phyloP scores from a whole-genome alignment of 2,113 vertebrate genomes.

The Columba livia region DNA sequence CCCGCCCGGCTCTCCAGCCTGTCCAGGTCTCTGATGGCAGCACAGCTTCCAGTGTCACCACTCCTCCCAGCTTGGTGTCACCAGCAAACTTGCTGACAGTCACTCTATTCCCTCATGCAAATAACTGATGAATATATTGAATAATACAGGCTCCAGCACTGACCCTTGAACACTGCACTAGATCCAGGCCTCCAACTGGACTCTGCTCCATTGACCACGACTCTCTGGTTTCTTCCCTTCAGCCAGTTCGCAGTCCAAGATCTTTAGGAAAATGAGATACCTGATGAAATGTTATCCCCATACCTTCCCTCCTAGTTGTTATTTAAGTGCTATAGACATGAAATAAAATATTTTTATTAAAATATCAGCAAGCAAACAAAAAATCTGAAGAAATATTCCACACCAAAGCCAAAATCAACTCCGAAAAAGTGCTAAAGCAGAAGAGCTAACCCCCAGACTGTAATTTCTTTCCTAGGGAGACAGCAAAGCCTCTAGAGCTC shows the following conservation, averaged over 20 bases:
- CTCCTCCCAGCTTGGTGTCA: no score
- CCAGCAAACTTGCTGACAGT: no score
- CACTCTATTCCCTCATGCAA: no score
- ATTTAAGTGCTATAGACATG: neutral
- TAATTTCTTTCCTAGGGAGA: constrained; percentile 49
- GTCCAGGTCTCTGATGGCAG: no score
- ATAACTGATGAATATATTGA: no score
- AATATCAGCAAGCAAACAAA: constrained; percentile 16
- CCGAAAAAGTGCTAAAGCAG: neutral
- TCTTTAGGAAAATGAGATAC: neutral
- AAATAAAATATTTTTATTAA: constrained; percentile 57
- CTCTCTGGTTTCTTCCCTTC: no score
- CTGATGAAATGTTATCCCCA: constrained; percentile 1
- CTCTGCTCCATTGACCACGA: no score
- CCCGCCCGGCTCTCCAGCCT: no score
- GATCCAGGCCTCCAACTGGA: no score
- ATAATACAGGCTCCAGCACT: no score
- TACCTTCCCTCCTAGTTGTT: neutral
- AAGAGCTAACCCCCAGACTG: constrained; percentile 26
- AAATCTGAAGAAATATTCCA: neutral
- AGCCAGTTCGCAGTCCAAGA: neutral
- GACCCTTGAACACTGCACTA: no score
- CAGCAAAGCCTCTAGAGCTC: constrained; percentile 49
- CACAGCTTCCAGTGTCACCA: no score
- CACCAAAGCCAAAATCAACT: constrained; percentile 31